These are phyloP conservation scores for Noturus placidus DNA, from an alignment of 2,113 vertebrate genomes.

Conservation along the genomic window DNA sequence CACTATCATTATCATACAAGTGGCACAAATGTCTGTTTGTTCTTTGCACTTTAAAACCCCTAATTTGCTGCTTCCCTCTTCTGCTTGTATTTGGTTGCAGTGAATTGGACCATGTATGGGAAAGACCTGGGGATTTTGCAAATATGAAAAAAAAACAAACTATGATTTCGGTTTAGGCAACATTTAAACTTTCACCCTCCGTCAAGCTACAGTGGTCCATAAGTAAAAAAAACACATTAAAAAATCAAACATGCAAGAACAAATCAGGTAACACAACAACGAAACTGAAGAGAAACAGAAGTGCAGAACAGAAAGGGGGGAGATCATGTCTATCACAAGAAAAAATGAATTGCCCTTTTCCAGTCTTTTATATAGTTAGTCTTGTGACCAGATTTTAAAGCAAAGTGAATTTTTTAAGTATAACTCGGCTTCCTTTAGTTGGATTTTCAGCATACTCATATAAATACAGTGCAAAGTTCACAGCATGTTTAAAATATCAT, in stretches of 20 bases:
- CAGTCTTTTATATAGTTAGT: neutral
- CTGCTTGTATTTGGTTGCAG: slow-evolving; percentile 1
- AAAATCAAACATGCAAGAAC: neutral
- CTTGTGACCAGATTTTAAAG: neutral
- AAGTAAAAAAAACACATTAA: neutral
- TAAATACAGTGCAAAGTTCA: neutral
- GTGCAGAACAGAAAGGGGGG: neutral
- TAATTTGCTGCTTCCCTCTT: neutral
- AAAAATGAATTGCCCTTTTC: neutral
- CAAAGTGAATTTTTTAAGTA: neutral
- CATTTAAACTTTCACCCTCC: neutral
- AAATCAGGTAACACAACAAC: neutral
- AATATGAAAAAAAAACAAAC: neutral
- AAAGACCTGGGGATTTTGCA: neutral
- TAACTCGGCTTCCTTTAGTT: neutral
- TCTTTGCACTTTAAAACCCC: slow-evolving; percentile 8
- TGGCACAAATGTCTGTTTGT: slow-evolving; percentile 29
- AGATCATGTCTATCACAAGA: too few species aligned
- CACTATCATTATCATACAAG: slow-evolving; percentile 30
- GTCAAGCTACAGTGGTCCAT: neutral
- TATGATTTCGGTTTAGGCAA: neutral
- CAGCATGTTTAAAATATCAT: neutral
- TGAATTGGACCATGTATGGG: neutral
- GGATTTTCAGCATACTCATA: neutral
- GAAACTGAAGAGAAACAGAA: neutral